phyloP scores from a whole-genome alignment of 2,888 invertebrate genomes.

The Pegoplata infirma region DNA sequence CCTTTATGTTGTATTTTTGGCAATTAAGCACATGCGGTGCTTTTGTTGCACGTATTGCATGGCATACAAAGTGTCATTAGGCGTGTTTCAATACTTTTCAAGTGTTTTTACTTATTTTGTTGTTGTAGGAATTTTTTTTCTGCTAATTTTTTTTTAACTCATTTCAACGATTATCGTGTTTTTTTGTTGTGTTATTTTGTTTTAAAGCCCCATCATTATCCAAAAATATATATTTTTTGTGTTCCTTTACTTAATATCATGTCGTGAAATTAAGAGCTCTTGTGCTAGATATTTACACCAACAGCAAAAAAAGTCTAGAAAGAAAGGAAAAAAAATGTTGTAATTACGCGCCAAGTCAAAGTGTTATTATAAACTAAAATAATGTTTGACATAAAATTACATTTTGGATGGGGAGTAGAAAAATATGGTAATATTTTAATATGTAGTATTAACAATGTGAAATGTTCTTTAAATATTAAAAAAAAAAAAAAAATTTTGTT shows the following conservation, averaged over 20 bases:
- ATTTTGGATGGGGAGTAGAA: neutral
- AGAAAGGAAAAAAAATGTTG: slow-evolving; percentile 27
- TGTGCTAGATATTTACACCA: slow-evolving; percentile 18
- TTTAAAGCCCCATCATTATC: slow-evolving; percentile 44
- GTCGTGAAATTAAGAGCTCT: slow-evolving; percentile 53
- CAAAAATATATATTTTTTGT: neutral
- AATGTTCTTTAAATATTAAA: neutral
- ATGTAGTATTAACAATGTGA: neutral
- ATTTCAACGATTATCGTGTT: slow-evolving; percentile 54
- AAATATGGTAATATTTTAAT: neutral
- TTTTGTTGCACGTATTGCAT: slow-evolving; percentile 71
- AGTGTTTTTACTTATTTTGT: slow-evolving; percentile 51
- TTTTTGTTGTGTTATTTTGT: slow-evolving; percentile 50
- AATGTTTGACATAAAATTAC: neutral
- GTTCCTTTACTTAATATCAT: too few relatives aligned
- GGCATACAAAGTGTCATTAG: slow-evolving; percentile 77
- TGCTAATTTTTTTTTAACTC: slow-evolving; percentile 11
- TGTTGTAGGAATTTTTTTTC: too few relatives aligned
- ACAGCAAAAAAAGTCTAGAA: neutral
- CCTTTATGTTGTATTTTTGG: slow-evolving; percentile 69
- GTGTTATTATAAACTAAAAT: slow-evolving; percentile 26
- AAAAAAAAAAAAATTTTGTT: too few relatives aligned
- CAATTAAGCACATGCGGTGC: slow-evolving; percentile 76
- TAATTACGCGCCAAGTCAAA: slow-evolving; percentile 57
- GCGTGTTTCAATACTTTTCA: slow-evolving; percentile 64